phyloP scores from a whole-genome alignment of 2,113 vertebrate genomes.

The Microtus ochrogaster region DNA sequence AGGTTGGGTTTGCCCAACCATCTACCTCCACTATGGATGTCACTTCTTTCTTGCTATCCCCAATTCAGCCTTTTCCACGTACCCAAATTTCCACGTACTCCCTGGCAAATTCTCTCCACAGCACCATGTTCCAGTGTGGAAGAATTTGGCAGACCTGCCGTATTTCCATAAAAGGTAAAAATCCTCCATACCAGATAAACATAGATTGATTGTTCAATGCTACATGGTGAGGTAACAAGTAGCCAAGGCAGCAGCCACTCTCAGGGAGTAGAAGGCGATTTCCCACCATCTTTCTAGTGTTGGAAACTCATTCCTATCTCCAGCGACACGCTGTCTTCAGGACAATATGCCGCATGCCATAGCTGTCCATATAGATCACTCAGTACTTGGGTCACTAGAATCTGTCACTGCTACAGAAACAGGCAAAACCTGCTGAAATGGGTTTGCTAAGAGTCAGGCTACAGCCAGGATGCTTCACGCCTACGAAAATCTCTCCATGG shows the following conservation, averaged over 20 bases:
- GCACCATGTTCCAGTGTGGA: background rate
- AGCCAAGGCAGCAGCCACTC: background rate
- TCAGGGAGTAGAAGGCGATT: background rate
- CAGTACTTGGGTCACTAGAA: background rate
- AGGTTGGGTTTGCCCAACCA: background rate
- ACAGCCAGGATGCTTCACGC: too few relatives aligned
- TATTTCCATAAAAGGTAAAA: background rate
- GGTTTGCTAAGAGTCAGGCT: background rate
- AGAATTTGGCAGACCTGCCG: background rate
- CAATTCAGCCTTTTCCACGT: background rate
- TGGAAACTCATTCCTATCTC: background rate
- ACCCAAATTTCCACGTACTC: too few relatives aligned
- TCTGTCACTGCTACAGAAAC: background rate
- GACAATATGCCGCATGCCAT: background rate
- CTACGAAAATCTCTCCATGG: too few relatives aligned
- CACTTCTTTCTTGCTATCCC: background rate
- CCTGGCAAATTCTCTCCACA: background rate
- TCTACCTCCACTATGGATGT: background rate
- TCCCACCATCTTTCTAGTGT: background rate
- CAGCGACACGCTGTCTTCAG: background rate
- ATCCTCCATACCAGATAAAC: background rate
- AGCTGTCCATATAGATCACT: background rate
- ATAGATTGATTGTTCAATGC: background rate
- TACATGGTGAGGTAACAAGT: background rate
- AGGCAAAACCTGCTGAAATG: background rate